Conservation (phyloP, 2,797 vertebrate species). For the Pogonophryne albipinna region DNA sequence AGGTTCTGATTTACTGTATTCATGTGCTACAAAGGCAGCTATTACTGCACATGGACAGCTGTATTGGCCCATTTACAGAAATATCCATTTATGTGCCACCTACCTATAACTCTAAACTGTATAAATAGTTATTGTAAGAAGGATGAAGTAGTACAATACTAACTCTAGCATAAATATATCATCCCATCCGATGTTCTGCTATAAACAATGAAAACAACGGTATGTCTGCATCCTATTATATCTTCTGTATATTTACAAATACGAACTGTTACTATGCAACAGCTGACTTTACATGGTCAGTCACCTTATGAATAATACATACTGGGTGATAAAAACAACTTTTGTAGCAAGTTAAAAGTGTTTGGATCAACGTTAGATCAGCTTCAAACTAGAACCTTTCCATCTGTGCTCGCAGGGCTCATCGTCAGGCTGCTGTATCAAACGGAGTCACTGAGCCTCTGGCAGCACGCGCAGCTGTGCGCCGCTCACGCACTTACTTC, state of each 20-base stretch:
- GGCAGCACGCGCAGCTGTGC: conserved; percentile 24
- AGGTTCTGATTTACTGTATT: no score
- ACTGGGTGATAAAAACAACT: not conserved
- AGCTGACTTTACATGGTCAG: not conserved
- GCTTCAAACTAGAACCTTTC: not conserved
- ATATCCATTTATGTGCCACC: no score
- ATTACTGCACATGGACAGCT: no score
- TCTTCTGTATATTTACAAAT: not conserved
- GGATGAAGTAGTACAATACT: not conserved
- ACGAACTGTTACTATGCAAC: conserved; percentile 12
- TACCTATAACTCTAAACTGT: no score
- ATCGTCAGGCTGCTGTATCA: not conserved
- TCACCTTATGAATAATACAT: not conserved
- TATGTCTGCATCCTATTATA: conserved; percentile 4
- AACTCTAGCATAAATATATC: not conserved
- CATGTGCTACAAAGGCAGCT: no score
- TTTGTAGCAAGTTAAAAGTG: not conserved
- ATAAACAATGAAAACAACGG: not conserved
- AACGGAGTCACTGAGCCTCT: not conserved
- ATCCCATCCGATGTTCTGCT: not conserved
- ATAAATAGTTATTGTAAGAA: no score
- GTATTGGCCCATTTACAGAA: no score
- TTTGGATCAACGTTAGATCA: not conserved
- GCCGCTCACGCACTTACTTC: conserved; percentile 39
- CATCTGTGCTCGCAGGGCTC: conserved; percentile 24